A percentile compares a stretch with the other conserved stretches of the same genome.
Conservation (phyloP, 2,888 invertebrate genomes). For the Emmelina monodactyla region DNA sequence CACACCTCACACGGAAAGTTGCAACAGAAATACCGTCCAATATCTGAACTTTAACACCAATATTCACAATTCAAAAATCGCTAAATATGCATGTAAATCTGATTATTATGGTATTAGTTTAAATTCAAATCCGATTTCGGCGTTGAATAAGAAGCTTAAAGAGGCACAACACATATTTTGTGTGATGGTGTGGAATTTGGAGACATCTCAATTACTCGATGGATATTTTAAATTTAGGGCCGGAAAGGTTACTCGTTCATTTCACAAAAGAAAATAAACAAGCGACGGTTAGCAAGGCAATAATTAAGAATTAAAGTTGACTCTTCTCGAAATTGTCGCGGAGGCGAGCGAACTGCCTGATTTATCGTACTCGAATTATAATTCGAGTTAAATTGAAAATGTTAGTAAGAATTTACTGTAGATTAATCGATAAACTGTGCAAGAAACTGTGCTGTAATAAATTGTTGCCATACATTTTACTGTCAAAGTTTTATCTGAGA, state of each 20-base stretch:
- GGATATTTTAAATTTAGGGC: conserved; percentile 42
- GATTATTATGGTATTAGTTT: no score
- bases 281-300: conserved; percentile 35
- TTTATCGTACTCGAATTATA: conserved; percentile 42
- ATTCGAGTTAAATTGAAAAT: conserved; percentile 44
- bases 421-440: conserved; percentile 33
- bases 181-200: neutral
- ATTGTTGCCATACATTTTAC: conserved; percentile 18
- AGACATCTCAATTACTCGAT: neutral
- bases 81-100: conserved; percentile 1
- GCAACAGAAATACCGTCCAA: neutral
- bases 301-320: conserved; percentile 55
- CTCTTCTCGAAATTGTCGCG: conserved; percentile 46
- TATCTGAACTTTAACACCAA: neutral
- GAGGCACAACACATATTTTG: neutral
- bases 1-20: neutral
- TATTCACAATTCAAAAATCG: neutral
- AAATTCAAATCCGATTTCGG: neutral
- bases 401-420: conserved; percentile 31
- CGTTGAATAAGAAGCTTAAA: neutral
- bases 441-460: conserved; percentile 23
- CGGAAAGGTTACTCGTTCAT: conserved; percentile 27
- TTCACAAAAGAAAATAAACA: conserved; percentile 49
- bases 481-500: conserved; percentile 15
- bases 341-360: conserved; percentile 32